Base-by-base conservation (phyloP, 2,113 vertebrate species). In the Candoia aspera region DNA sequence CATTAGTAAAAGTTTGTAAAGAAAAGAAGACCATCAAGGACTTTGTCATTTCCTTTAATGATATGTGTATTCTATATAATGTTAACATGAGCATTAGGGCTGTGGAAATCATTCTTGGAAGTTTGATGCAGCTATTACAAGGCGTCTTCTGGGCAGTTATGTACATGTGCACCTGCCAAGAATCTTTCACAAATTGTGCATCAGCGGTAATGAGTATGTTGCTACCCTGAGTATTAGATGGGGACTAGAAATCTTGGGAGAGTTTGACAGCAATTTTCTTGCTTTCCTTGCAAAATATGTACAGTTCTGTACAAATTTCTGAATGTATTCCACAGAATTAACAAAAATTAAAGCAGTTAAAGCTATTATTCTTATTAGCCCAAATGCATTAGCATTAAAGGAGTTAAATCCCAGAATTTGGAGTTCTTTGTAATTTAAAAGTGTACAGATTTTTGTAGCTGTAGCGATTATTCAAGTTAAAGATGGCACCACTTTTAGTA, bases 21-120 rank as follows among this genome's bases (percentile, higher is more conserved):
- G 92, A 96, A 95, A 58, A 46, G n/a, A 73, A 90, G 96, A 96
- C 95, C 96, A 95, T 94, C 91, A 94, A 95, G 90, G 37, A 24
- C 84, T 95, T 96, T 95, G 95, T 94, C 91, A 58, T 91, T 90
- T 91, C 93, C 94, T 92, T 96, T 97, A 97, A 96, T 96, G 94
- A 96, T 93, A 94, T 96, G 88, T 86, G 55, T 94, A 95, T 96
- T 95, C 93, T 95, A 93, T 62, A 95, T 94, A 96, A 97, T 46
- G 92, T 94, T 96, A 96, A 94, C 0, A 0, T 90, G 94, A 95
- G 6, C 8, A 79, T 42, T 79, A 42, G 17, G 17, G 33, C 15
- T 79, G 8, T 79, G 73, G 42, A 79, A 79, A 79, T 42, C 33
- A 79, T 79, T 79, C 8, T 21, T 79, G 33, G 21, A 79, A 79